Evolutionary conservation across 2,113 vertebrate genomes (phyloP).

Genomic region (Scortum barcoo): DNA sequence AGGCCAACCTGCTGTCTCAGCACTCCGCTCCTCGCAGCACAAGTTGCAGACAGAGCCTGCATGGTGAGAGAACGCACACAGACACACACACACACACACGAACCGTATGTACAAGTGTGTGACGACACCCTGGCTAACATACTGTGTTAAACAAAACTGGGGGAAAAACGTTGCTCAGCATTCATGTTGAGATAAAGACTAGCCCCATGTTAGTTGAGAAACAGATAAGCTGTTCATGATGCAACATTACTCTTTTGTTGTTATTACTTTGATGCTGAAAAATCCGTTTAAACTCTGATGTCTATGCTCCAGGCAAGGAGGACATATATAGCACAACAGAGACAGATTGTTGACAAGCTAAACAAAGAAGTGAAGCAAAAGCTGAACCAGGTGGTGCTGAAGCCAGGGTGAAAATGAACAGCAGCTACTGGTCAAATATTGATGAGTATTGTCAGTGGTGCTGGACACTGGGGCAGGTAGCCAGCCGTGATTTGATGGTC

Average conservation of each 20-base stretch:
- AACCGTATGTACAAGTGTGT: constrained; percentile 22
- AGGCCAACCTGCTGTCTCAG: constrained; percentile 79
- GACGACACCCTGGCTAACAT: constrained; percentile 31
- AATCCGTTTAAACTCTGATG: constrained; percentile 66
- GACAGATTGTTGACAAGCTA: constrained; percentile 65
- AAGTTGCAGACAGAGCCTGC: constrained; percentile 53
- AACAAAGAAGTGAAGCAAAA: constrained; percentile 67
- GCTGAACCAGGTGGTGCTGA: constrained; percentile 57
- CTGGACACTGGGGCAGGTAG: background rate
- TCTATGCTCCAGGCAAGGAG: constrained; percentile 62
- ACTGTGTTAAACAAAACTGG: constrained; percentile 37
- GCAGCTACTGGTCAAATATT: constrained; percentile 25
- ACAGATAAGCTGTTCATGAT: constrained; percentile 70
- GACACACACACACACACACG: constrained; percentile 28
- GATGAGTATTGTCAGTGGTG: background rate
- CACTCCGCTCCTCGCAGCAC: constrained; percentile 64
- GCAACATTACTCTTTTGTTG: constrained; percentile 69
- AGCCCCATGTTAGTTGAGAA: constrained; percentile 47
- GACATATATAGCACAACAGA: constrained; percentile 70
- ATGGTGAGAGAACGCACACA: constrained; percentile 31
- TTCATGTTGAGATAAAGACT: constrained; percentile 41
- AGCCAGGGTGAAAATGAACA: constrained; percentile 41
- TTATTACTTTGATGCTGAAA: constrained; percentile 73
- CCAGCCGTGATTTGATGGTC: constrained; percentile 3
- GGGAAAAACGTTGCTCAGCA: constrained; percentile 48